phyloP scores from a whole-genome alignment of 2,888 invertebrate genomes.

The Apamea epomidion region DNA sequence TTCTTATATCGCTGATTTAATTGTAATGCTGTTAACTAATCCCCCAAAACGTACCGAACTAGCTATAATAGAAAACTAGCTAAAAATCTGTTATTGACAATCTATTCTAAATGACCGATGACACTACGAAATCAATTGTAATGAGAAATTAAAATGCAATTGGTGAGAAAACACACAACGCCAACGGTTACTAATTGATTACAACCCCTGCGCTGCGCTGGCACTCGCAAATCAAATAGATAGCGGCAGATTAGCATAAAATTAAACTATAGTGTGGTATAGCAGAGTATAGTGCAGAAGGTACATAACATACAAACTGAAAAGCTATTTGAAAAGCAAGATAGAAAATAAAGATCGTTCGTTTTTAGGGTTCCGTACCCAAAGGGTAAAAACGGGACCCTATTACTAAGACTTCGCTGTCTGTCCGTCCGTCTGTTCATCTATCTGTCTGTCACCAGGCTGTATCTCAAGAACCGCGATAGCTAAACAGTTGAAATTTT shows the following conservation, averaged over 20 bases:
- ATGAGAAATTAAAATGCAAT: slow-evolving; percentile 42
- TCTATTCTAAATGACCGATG: not conserved
- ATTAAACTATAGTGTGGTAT: slow-evolving; percentile 55
- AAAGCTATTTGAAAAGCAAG: not conserved
- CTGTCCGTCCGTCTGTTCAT: no score
- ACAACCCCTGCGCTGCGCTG: slow-evolving; percentile 38
- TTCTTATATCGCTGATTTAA: not conserved
- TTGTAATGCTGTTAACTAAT: not conserved
- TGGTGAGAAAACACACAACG: slow-evolving; percentile 47
- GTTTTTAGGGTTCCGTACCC: no score
- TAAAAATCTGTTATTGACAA: not conserved
- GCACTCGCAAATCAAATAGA: slow-evolving; percentile 64
- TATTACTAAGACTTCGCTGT: no score
- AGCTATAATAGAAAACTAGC: not conserved
- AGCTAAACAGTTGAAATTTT: no score
- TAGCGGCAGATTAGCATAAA: slow-evolving; percentile 58
- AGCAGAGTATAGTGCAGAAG: slow-evolving; percentile 14
- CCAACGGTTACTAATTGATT: slow-evolving; percentile 54
- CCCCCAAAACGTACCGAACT: not conserved
- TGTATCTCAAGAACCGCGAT: no score
- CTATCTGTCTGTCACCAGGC: no score
- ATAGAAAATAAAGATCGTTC: no score
- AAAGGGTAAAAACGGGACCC: no score
- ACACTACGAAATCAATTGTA: slow-evolving; percentile 29
- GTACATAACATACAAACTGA: not conserved